phyloP scores from a whole-genome alignment of 1,140 invertebrate species.

The Trichoplusia ni region DNA sequence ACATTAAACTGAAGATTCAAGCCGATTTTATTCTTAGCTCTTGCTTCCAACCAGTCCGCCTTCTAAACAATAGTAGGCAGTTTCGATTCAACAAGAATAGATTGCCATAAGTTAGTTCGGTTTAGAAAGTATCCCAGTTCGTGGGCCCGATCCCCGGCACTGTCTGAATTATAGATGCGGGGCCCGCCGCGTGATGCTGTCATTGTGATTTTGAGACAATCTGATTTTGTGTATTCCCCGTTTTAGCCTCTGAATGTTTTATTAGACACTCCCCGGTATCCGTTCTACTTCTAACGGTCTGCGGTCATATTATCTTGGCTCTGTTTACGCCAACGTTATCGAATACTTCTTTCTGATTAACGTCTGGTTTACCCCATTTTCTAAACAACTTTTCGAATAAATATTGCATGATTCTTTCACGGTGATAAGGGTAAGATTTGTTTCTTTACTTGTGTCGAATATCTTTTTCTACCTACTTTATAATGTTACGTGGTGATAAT shows the following conservation, averaged over 20 bases:
- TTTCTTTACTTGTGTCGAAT: conserved; percentile 15
- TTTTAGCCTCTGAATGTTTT: conserved; percentile 77
- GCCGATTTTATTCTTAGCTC: conserved; percentile 21
- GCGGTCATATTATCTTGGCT: conserved; percentile 28
- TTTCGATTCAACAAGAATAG: conserved; percentile 47
- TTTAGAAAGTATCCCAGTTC: conserved; percentile 50
- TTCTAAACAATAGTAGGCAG: conserved; percentile 26
- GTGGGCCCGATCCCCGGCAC: conserved; percentile 35
- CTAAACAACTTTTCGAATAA: conserved; percentile 29
- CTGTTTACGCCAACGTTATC: conserved; percentile 29
- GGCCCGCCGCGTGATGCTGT: conserved; percentile 56
- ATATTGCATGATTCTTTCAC: conserved; percentile 34
- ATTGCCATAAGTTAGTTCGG: conserved; percentile 45
- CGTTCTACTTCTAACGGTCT: conserved; percentile 29
- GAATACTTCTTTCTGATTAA: conserved; percentile 32
- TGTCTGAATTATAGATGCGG: conserved; percentile 76
- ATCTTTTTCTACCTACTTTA: background rate
- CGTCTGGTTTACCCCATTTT: conserved; percentile 32
- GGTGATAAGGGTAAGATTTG: conserved; percentile 21
- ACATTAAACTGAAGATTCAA: conserved; percentile 16
- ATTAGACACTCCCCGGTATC: conserved; percentile 63
- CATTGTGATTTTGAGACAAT: conserved; percentile 79
- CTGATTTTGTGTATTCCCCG: conserved; percentile 78
- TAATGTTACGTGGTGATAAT: background rate
- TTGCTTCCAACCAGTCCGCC: background rate